Conservation (phyloP, 1,140 invertebrate genomes). For the Wiebesia pumilae region DNA sequence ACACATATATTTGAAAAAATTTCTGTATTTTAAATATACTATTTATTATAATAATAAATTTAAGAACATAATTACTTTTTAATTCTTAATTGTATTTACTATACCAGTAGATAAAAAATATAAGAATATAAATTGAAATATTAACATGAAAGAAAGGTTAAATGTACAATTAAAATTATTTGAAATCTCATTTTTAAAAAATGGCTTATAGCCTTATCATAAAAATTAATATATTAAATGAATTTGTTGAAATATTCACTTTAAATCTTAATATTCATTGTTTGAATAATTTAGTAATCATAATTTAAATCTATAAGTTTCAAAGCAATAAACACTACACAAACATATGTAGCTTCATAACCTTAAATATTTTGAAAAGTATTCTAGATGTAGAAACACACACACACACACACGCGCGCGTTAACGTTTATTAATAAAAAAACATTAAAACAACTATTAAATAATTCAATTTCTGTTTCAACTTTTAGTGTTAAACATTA, state of each 20-base stretch:
- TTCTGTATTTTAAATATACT: too few relatives aligned
- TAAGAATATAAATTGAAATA: background rate
- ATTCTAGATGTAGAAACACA: too few relatives aligned
- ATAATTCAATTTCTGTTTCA: background rate
- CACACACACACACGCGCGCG: background rate
- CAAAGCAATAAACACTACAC: background rate
- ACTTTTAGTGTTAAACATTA: background rate
- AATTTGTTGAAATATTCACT: too few relatives aligned
- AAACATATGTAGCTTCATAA: background rate
- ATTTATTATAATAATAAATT: too few relatives aligned
- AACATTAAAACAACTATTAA: background rate
- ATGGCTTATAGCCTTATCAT: too few relatives aligned
- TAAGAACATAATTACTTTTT: too few relatives aligned
- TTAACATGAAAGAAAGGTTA: background rate
- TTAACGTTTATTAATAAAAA: background rate
- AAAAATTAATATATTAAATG: too few relatives aligned
- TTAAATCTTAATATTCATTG: background rate
- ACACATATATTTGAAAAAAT: too few relatives aligned
- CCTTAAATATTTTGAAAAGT: background rate
- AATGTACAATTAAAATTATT: background rate
- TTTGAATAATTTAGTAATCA: background rate
- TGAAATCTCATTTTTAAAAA: too few relatives aligned
- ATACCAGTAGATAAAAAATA: too few relatives aligned
- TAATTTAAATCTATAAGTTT: background rate
- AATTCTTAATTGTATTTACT: too few relatives aligned